Base-by-base conservation (phyloP, 2,888 invertebrate genomes). In the Spodoptera exigua region DNA sequence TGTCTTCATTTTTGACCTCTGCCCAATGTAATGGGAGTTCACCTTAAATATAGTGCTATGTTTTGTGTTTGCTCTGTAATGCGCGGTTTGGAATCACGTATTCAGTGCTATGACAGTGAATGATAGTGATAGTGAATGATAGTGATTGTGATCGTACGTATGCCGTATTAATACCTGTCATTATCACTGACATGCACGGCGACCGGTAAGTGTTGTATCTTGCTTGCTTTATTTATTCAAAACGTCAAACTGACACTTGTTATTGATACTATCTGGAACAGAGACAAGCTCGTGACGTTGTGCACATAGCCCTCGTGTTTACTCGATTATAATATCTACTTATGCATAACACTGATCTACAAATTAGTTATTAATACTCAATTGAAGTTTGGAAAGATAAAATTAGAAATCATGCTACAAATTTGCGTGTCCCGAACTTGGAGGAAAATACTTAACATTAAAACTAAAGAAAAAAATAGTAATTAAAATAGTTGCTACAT, bases 401-500 rank as follows among this genome's bases (percentile, higher is more conserved):
- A 27, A 27, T 27, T 5, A 5, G 3, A n/a, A n/a, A 21, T 21
- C 21, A 5, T 27, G 9, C 27, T 9, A 49, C 40, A 39, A 40
- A 49, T 40, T 27, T 48, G 55, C 21, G 40, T 51, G 27, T 21
- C 32, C n/a, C 17, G 52, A 57, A 61, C 35, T 36, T 11, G 3
- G 40, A 34, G 9, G 60, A 60, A 70, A 58, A 39, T 39, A 40
- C 40, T n/a, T n/a, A n/a, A 45, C 49, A 70, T 55, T 52, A 35
- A 53, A 53, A 65, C 46, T 58, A 70, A 62, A 62, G 51, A 78
- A 73, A 69, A 72, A 73, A 66, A 41, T 37, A 70, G 58, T 72
- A 76, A 74, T 79, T 79, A 69, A 74, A 79, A 77, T 78, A 68
- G 64, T 72, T 65, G 47, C 44, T 52, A 57, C 66, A 59, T 70